Base-by-base conservation (phyloP, 2,888 invertebrate genomes). In the Steinernema hermaphroditum region DNA sequence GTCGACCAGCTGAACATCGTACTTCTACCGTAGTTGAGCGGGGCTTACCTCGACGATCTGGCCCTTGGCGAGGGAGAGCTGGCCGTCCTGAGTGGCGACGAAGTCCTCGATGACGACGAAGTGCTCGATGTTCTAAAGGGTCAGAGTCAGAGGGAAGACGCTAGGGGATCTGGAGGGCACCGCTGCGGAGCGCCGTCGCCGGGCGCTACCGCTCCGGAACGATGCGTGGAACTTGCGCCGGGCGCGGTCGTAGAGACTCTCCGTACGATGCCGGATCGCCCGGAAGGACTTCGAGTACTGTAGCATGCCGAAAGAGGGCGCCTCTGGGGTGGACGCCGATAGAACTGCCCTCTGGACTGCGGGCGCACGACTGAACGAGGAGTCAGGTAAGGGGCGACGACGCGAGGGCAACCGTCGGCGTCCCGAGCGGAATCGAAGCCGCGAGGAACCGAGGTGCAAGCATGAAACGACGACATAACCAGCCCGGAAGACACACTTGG, bases 261-360 rank as follows among this genome's bases (percentile, higher is more conserved):
- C 77, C 16, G 77, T 77, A 37, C 75, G 71, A 32, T 69, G 68
- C 8, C 77, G 76, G 57, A 76, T 75, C 19, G 75, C 41, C 27
- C 76, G 76, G 49, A 77, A 77, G 12, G 77, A 77, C 57, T 77
- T 77, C 24, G 77, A 77, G 69, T 77, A 77, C 8, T 70, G 37
- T 22, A 77, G 43, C 77, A 77, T 76, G 43, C 12, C 27, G n/a
- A n/a, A n/a, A n/a, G n/a, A n/a, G n/a, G n/a, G n/a, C n/a, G n/a
- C n/a, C n/a, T n/a, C n/a, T n/a, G n/a, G n/a, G n/a, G n/a, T n/a
- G n/a, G n/a, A n/a, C n/a, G n/a, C n/a, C n/a, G n/a, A n/a, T n/a
- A n/a, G n/a, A n/a, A n/a, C n/a, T n/a, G n/a, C n/a, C n/a, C n/a
- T n/a, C n/a, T n/a, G n/a, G n/a, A n/a, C n/a, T n/a, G 22, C 27